Base-by-base conservation (phyloP, 2,113 vertebrate species). In the Gymnocephalus cernua region DNA sequence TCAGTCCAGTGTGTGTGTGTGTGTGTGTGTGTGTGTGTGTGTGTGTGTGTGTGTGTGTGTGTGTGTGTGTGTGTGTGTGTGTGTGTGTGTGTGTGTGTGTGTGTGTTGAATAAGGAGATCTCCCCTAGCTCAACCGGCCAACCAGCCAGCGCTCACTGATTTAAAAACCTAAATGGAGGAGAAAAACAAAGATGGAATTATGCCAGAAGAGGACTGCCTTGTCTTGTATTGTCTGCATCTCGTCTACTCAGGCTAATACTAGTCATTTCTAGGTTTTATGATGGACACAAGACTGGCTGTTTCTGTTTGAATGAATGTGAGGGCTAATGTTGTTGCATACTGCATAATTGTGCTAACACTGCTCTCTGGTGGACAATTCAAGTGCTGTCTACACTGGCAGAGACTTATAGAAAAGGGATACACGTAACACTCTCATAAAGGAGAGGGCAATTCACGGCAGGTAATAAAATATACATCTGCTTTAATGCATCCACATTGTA, bases 151-250 rank as follows among this genome's bases (percentile, higher is more conserved):
- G 70, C 64, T 53, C 38, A 44, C 80, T 86, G 79, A 82, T 44
- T 50, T 77, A 48, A 51, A 51, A 75, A 68, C 54, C 62, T 35
- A 48, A 74, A 38, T n/a, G 23, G 59, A 76, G 18, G 45, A 21
- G 15, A 54, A 71, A 66, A 79, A 90, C 83, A 86, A 86, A 79
- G 87, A 86, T 77, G 82, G 69, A 32, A 67, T 84, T 79, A 63
- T 83, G 57, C n/a, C 66, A 77, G 68, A 35, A 14, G 69, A 78
- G 5, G 66, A 70, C 25, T 23, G 66, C 6, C 2, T 71, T 59
- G 10, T 63, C 54, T 56, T 70, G 61, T 59, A 68, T 53, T 54
- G 51, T 57, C 74, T 53, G 57, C 51, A 13, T 75, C 64, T 58
- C 3, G n/a, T 35, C 25, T 44, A 45, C 45, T 64, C n/a, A 41